Evolutionary conservation across 2,113 vertebrate species (phyloP).

Genomic region (Melanerpes formicivorus): DNA sequence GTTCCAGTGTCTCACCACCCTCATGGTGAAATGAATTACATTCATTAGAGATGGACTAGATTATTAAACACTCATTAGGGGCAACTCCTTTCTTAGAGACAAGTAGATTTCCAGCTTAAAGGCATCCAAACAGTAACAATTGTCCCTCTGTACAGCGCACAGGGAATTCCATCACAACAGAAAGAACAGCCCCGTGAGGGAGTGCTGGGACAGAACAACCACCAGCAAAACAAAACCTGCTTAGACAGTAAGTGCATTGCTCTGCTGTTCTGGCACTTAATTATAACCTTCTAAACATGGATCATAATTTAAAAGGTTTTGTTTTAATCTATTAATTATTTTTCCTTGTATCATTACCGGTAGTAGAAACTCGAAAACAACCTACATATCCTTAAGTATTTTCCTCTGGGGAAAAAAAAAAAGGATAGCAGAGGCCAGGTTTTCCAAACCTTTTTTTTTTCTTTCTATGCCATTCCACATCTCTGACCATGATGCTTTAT

Average conservation of each 20-base stretch:
- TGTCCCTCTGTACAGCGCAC: neutral
- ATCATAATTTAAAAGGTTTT: neutral
- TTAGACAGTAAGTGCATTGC: neutral
- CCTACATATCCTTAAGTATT: neutral
- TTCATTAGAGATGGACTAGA: constrained; percentile 63
- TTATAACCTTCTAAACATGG: neutral
- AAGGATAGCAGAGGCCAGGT: neutral
- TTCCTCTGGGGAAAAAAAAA: neutral
- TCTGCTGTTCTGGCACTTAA: neutral
- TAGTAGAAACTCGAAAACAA: neutral
- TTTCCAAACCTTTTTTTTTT: neutral
- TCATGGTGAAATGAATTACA: neutral
- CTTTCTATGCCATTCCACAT: neutral
- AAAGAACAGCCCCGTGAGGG: neutral
- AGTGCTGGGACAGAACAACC: neutral
- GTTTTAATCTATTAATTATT: neutral
- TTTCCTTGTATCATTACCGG: neutral
- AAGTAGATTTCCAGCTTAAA: constrained; percentile 43
- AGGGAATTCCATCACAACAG: neutral
- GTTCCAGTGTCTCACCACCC: no score
- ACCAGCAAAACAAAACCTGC: neutral
- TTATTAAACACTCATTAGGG: constrained; percentile 42
- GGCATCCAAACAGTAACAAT: neutral
- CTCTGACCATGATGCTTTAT: neutral
- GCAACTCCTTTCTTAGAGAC: constrained; percentile 31